A percentile compares a stretch with the other conserved stretches of the same genome.
phyloP scores from a whole-genome alignment of 2,888 invertebrate species.

The Platyscelio sp. region DNA sequence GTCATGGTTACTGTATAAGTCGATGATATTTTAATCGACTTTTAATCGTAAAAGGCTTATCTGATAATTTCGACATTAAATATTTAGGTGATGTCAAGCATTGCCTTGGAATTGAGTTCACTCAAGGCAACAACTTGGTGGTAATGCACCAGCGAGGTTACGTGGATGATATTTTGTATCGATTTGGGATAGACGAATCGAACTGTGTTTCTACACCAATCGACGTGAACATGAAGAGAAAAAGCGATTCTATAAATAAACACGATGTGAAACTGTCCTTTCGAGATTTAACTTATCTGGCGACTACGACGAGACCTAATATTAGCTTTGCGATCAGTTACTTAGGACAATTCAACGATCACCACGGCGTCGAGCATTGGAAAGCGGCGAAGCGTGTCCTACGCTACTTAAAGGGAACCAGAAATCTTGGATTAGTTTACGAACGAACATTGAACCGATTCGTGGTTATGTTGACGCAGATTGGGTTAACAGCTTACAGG shows the following conservation, averaged over 20 bases:
- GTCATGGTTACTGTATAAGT: conserved; percentile 72
- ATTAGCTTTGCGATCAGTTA: background rate
- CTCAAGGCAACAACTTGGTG: background rate
- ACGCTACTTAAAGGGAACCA: background rate
- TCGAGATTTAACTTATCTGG: background rate
- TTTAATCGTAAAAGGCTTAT: background rate
- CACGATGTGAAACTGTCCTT: background rate
- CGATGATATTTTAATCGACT: conserved; percentile 52
- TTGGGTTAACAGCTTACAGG: background rate
- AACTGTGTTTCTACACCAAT: conserved; percentile 75
- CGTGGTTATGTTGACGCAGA: background rate
- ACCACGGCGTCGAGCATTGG: background rate
- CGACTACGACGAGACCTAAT: background rate
- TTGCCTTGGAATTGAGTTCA: background rate
- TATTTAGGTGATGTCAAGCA: background rate
- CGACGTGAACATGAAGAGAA: conserved; percentile 11
- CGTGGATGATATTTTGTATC: conserved; percentile 69
- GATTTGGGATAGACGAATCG: conserved; percentile 75
- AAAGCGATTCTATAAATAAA: background rate
- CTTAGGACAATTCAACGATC: background rate
- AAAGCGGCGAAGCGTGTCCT: too few species aligned
- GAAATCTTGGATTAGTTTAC: too few species aligned
- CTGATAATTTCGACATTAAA: background rate
- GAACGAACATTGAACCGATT: too few species aligned
- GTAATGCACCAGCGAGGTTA: conserved; percentile 67